Evolutionary conservation across 2,888 invertebrate genomes (phyloP), one percentile per base, ranked within the genome.

Genomic region (Melipona beecheii): DNA sequence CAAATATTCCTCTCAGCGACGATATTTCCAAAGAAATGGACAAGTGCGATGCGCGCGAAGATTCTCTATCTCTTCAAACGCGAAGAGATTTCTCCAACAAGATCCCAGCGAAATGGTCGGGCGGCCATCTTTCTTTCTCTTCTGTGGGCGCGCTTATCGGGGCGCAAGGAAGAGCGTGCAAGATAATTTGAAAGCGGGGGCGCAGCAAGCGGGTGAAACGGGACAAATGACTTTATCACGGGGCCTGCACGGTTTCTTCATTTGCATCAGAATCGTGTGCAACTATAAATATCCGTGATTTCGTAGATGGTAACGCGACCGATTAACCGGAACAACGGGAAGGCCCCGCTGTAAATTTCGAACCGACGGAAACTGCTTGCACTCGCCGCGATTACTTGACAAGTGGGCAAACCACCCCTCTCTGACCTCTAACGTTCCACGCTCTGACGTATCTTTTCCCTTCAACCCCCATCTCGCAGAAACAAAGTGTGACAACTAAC

Each of bases 191-290:
- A 84, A 84, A 62, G 43, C 43, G 66, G 79, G 85, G 78, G 83
- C 83, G 78, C 72, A 81, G 58, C 4, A 1, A 6, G 54, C 60
- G 77, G 79, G 79, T 73, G 76, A 9, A 86, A 83, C 86, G 81
- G 79, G 81, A 85, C 85, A 85, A 88, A 88, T 83, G 87, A 87
- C 87, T 87, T 86, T 88, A 89, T 89, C 88, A 79, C 69, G 24
- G 21, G 43, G 54, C 27, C 5, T 31, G 27, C 9, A 68, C 75
- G 79, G 58, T 80, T 79, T 73, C 81, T 87, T 89, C 83, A 87
- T 88, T 88, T 88, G 88, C 88, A 88, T 88, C 73, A 81, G 85
- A 88, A 88, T 89, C 85, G 73, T 19, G 70, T 50, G 62, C 24
- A 43, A 65, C 81, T 82, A 87, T 86, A 87, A 87, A 89, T 87